Base-by-base conservation (phyloP, 1,140 invertebrate genomes). In the Popillia japonica region DNA sequence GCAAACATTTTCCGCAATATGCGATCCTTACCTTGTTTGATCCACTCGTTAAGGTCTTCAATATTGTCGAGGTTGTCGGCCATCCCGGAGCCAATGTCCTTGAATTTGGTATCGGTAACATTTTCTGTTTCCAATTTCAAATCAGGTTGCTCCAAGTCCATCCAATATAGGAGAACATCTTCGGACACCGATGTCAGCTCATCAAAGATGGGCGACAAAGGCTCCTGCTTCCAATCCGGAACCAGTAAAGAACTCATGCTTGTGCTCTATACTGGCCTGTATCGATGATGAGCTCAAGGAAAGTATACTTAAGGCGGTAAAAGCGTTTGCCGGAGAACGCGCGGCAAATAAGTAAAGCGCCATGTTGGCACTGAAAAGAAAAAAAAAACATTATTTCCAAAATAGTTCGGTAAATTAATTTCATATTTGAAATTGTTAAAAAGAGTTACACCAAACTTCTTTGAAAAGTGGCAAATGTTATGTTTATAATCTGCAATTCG, bases 201-300 rank as follows among this genome's bases (percentile, higher is more conserved):
- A 80, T 85, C 83, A 68, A 64, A 77, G 78, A 83, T 82, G 78
- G 88, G 89, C 80, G 89, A 89, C 79, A 85, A 80, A 61, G 89
- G 89, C 83, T 89, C 89, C 77, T 84, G 79, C 84, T 89, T 89
- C 88, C 88, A 89, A 42, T 81, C 23, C 81, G 73, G 82, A 72
- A 77, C 73, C 84, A 85, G 84, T 81, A 84, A 78, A 75, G 85
- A 81, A 64, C 83, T 81, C 80, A 85, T 87, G 84, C 22, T 64
- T 48, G 23, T 80, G 44, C 75, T 59, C 78, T 72, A 79, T 78
- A 64, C 80, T 73, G 68, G 48, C 59, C 20, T 48, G 72, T 76
- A 72, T 44, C 40, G 72, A 41, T 11, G 72, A 42, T 44, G 55
- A 78, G 23, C 68, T 75, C 61, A 40, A 75, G 81, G 83, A 83